phyloP scores from a whole-genome alignment of 2,888 invertebrate genomes.

The Morpho deidamia region DNA sequence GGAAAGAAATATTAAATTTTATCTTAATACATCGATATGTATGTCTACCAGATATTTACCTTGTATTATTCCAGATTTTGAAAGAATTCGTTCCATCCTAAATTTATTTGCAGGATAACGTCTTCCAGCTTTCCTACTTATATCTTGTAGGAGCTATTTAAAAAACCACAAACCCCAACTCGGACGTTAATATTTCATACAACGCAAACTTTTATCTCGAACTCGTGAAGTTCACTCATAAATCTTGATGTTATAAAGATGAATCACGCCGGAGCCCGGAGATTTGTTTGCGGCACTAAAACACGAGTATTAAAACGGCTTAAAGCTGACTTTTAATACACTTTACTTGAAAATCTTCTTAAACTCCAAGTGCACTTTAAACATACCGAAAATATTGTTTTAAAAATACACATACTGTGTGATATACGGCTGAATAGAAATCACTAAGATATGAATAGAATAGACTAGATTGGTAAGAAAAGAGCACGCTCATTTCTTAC shows the following conservation, averaged over 20 bases:
- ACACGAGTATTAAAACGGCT: conserved; percentile 3
- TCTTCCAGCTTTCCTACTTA: too few relatives aligned
- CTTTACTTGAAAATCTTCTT: neutral
- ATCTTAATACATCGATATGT: too few relatives aligned
- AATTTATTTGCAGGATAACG: too few relatives aligned
- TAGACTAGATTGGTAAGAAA: too few relatives aligned
- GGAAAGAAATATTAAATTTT: too few relatives aligned
- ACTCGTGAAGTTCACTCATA: conserved; percentile 21
- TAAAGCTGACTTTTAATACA: conserved; percentile 5
- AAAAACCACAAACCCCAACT: conserved; percentile 7
- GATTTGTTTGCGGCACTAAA: conserved; percentile 18
- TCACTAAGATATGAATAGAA: too few relatives aligned
- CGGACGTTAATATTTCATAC: conserved; percentile 22
- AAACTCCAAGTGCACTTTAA: neutral
- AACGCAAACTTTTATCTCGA: conserved; percentile 19
- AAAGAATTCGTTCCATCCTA: too few relatives aligned
- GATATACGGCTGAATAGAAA: too few relatives aligned
- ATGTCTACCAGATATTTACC: too few relatives aligned
- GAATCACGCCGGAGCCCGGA: conserved; percentile 18
- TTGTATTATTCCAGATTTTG: too few relatives aligned
- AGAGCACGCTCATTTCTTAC: too few relatives aligned
- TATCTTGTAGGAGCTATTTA: neutral
- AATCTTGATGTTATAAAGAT: conserved; percentile 22
- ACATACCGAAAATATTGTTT: neutral
- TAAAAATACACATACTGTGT: too few relatives aligned